Evolutionary conservation across 2,113 vertebrate species (phyloP).

Genomic region (Mesembrinibis cayennensis): DNA sequence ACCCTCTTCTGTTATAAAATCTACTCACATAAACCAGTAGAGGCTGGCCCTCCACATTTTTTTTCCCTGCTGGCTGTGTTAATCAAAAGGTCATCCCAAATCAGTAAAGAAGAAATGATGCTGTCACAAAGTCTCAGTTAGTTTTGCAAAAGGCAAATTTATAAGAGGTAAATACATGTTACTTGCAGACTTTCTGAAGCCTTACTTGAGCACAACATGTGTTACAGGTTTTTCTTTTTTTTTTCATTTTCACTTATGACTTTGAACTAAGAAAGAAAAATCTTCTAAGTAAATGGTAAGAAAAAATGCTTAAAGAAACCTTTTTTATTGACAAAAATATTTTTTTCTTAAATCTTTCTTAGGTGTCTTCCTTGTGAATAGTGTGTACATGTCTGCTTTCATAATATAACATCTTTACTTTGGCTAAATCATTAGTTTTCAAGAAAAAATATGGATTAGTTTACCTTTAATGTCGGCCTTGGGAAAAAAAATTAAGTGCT

Average conservation of each 20-base stretch:
- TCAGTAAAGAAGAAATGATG: not conserved
- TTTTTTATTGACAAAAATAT: not conserved
- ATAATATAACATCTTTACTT: not conserved
- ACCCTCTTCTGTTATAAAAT: not conserved
- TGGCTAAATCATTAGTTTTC: slow-evolving; percentile 39
- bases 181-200: not conserved
- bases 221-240: not conserved
- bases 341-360: not conserved
- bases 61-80: not conserved
- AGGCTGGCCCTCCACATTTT: not conserved
- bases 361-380: not conserved
- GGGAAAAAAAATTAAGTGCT: slow-evolving; percentile 35
- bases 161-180: not conserved
- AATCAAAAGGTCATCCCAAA: not conserved
- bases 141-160: not conserved
- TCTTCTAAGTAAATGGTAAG: not conserved
- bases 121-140: not conserved
- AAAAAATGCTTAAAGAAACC: not conserved
- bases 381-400: not conserved
- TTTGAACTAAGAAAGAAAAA: slow-evolving; percentile 8
- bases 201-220: not conserved
- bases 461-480: slow-evolving; percentile 48
- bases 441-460: slow-evolving; percentile 39
- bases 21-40: not conserved
- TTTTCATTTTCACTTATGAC: not conserved